A percentile compares a stretch with the other conserved stretches of the same genome.
These are phyloP conservation scores for Hydropsyche betteni DNA, from an alignment of 2,888 invertebrate genomes.

Conservation along the genomic window DNA sequence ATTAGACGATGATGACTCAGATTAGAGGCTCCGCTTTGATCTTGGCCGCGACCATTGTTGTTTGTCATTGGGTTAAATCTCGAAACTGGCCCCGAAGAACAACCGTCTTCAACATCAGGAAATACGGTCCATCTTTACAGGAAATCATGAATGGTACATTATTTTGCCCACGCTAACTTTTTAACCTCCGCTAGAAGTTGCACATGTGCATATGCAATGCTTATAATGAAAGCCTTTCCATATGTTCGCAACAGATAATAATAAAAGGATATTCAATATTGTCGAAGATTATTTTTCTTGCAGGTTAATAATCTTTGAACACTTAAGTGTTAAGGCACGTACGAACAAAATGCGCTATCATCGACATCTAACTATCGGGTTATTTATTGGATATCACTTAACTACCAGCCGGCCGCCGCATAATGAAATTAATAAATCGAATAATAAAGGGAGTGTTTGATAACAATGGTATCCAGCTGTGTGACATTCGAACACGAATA, in stretches of 20 bases:
- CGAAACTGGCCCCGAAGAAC: too few relatives aligned
- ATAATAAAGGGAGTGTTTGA: constrained; percentile 36
- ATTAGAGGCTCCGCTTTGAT: background rate
- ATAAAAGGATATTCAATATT: too few relatives aligned
- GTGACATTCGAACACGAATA: constrained; percentile 35
- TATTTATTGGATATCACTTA: constrained; percentile 47
- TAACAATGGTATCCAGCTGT: constrained; percentile 35
- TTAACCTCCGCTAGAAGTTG: background rate
- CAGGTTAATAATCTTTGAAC: too few relatives aligned
- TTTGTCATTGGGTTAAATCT: constrained; percentile 8
- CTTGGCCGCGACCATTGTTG: constrained; percentile 7
- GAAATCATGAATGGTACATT: background rate
- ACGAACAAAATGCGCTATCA: constrained; percentile 17
- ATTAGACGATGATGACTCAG: constrained; percentile 19
- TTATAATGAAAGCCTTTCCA: too few relatives aligned
- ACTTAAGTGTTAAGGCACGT: too few relatives aligned
- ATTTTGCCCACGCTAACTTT: constrained; percentile 16
- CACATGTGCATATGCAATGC: background rate
- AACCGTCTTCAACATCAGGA: too few relatives aligned
- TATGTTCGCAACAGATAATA: too few relatives aligned
- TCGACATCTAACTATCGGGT: constrained; percentile 22
- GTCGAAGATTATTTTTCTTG: too few relatives aligned
- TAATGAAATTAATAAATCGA: constrained; percentile 47
- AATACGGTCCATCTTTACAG: too few relatives aligned
- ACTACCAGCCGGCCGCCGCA: constrained; percentile 31